Percentiles rank a stretch among this genome's conserved stretches.
Evolutionary conservation across 2,797 vertebrate species (phyloP).

Genomic region (Cyprinella venusta): DNA sequence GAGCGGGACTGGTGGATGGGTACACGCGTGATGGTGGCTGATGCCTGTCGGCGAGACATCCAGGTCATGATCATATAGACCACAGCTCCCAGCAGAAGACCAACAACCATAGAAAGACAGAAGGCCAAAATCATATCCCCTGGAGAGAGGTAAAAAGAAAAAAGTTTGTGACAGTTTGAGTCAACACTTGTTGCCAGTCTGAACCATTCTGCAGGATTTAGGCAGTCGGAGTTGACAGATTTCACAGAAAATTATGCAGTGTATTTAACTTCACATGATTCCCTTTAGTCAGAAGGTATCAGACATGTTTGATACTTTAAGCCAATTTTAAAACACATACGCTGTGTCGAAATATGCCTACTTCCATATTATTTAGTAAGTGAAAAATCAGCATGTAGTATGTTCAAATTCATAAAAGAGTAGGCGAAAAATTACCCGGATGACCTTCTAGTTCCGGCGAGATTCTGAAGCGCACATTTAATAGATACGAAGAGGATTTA

Average conservation of each 20-base stretch:
- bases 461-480: background rate
- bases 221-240: background rate
- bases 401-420: background rate
- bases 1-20: conserved; percentile 76
- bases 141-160: conserved; percentile 7
- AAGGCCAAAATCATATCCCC: conserved; percentile 86
- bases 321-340: background rate
- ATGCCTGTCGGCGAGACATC: conserved; percentile 87
- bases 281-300: background rate
- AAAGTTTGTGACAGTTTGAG: background rate
- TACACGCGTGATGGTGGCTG: conserved; percentile 89
- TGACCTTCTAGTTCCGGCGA: background rate
- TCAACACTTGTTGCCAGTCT: background rate
- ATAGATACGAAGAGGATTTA: background rate
- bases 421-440: background rate
- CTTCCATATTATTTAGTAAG: background rate
- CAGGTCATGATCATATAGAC: conserved; percentile 87
- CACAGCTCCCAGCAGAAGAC: conserved; percentile 86
- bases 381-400: background rate
- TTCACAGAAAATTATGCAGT: background rate
- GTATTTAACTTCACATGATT: background rate
- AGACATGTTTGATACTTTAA: background rate
- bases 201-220: background rate
- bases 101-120: conserved; percentile 90
- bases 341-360: background rate